phyloP scores from a whole-genome alignment of 2,113 vertebrate species.

The Poecile atricapillus region DNA sequence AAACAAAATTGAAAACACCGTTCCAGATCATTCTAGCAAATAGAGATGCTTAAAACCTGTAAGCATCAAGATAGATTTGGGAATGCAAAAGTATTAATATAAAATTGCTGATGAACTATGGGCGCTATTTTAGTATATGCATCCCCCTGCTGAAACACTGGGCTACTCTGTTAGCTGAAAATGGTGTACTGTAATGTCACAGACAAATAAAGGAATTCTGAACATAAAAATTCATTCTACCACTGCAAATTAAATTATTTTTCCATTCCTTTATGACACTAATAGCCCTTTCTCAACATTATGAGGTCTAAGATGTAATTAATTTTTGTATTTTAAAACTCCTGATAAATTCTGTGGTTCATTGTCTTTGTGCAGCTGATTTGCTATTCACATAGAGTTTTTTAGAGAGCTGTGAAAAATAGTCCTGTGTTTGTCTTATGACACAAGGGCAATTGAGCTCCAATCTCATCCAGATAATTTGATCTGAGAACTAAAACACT shows the following conservation, averaged over 20 bases:
- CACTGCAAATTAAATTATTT: background rate
- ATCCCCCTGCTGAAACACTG: background rate
- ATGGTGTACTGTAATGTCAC: background rate
- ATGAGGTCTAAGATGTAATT: background rate
- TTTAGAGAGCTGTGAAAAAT: constrained; percentile 1
- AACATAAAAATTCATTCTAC: background rate
- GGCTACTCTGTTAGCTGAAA: background rate
- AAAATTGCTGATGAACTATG: background rate
- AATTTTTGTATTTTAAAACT: background rate
- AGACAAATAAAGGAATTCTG: background rate
- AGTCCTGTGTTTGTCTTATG: constrained; percentile 6
- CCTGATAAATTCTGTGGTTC: background rate
- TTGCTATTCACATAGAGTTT: background rate
- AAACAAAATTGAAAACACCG: background rate
- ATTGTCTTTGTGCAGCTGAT: background rate
- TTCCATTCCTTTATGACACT: background rate
- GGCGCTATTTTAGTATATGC: rapidly evolving
- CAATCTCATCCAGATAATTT: constrained; percentile 43
- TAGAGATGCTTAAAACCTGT: background rate
- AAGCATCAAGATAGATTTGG: background rate
- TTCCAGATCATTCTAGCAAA: background rate
- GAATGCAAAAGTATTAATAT: background rate
- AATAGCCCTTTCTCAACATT: background rate
- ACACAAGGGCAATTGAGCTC: constrained; percentile 21
- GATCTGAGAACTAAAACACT: background rate